Conservation (phyloP, 2,888 invertebrate genomes). For the Brachypalpus laphriformis region DNA sequence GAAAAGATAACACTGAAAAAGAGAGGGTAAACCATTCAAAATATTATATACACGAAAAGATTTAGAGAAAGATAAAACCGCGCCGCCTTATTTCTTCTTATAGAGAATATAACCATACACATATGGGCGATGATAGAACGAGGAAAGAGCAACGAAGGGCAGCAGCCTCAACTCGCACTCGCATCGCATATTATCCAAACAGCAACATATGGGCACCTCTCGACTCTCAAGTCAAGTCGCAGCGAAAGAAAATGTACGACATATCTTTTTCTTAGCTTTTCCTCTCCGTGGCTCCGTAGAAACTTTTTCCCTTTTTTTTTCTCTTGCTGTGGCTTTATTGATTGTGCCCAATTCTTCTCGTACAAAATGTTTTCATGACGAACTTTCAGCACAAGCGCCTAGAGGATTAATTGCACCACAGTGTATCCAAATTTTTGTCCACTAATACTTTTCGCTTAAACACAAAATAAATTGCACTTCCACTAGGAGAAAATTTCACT, state of each 20-base stretch:
- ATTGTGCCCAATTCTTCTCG: slow-evolving; percentile 38
- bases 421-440: neutral
- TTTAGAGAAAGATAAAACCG: slow-evolving; percentile 10
- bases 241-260: slow-evolving; percentile 55
- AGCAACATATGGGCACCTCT: slow-evolving; percentile 68
- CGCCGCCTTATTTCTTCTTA: slow-evolving; percentile 40
- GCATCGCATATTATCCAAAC: slow-evolving; percentile 63
- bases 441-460: slow-evolving; percentile 30
- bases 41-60: neutral
- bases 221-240: slow-evolving; percentile 23
- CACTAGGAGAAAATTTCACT: slow-evolving; percentile 71
- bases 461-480: slow-evolving; percentile 60
- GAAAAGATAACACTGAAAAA: slow-evolving; percentile 50
- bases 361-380: slow-evolving; percentile 42
- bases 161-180: neutral
- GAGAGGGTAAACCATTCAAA: slow-evolving; percentile 11
- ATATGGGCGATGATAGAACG: slow-evolving; percentile 20
- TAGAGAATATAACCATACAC: slow-evolving; percentile 31
- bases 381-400: neutral
- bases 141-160: slow-evolving; percentile 11
- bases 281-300: slow-evolving; percentile 20
- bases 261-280: slow-evolving; percentile 47
- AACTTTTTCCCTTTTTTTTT: slow-evolving; percentile 35
- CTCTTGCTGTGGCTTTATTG: slow-evolving; percentile 41
- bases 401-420: neutral